A percentile compares a stretch with the other conserved stretches of the same genome.
Evolutionary conservation across 2,888 invertebrate species (phyloP).

Genomic region (Noctua janthina): DNA sequence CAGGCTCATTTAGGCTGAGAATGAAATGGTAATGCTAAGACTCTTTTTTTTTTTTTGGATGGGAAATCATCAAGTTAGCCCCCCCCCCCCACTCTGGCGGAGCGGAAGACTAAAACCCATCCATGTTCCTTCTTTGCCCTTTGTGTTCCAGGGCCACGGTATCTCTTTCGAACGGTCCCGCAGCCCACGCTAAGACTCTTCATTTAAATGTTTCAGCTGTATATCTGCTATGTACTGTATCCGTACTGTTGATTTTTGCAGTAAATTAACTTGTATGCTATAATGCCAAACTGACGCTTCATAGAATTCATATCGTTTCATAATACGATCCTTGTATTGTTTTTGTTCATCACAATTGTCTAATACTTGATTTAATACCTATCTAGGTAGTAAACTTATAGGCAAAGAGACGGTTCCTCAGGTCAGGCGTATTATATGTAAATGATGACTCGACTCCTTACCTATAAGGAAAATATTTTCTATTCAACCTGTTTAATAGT

Average conservation of each 20-base stretch:
- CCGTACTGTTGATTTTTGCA: background rate
- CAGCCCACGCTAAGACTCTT: too few species aligned
- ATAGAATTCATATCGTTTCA: background rate
- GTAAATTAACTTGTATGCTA: background rate
- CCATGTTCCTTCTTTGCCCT: too few species aligned
- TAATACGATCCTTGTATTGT: background rate
- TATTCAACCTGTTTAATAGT: background rate
- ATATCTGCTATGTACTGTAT: background rate
- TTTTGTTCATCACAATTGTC: background rate
- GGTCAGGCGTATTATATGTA: conserved; percentile 6
- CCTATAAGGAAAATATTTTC: conserved; percentile 21
- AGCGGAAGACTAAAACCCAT: too few species aligned
- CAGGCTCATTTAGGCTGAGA: background rate
- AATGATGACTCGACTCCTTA: background rate
- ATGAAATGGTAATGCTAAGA: background rate
- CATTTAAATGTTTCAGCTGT: background rate
- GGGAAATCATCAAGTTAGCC: too few species aligned
- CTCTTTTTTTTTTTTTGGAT: too few species aligned
- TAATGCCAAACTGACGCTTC: background rate
- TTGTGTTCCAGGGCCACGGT: too few species aligned
- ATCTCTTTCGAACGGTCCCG: too few species aligned
- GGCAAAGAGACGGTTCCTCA: background rate
- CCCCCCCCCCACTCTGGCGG: too few species aligned
- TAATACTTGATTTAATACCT: background rate
- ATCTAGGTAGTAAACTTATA: background rate